Evolutionary conservation across 2,797 vertebrate species (phyloP), one percentile per base, ranked within the genome.

Genomic region (Chelonia mydas): DNA sequence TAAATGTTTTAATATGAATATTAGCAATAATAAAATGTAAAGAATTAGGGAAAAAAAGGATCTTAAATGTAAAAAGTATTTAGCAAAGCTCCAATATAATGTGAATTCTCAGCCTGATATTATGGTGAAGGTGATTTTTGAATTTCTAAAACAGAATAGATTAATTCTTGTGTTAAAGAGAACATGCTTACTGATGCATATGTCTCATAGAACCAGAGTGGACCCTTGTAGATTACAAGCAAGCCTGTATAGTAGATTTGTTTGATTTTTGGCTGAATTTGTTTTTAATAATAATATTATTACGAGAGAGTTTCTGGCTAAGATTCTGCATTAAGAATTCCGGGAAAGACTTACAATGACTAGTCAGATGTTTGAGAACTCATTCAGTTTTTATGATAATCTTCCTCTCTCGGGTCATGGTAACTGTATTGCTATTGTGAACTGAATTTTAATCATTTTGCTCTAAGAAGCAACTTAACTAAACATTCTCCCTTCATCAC

Each of bases 1-100:
- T 76, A 82, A 84, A 92, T 21, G 50, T 54, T 88, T 89, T 85
- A 89, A 41, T 49, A 65, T 92, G 85, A 49, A 81, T 78, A 89
- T 89, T 77, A 89, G 50, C 37, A 33, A 55, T 57, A 23, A n/a
- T 37, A 77, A 86, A 55, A 77, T 41, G 65, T 31, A 65, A 77
- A 85, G 31, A 19, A 65, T 80, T 41, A 33, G 54, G 41, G 5
- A 28, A 31, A 72, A 16, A 86, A 37, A 7, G n/a, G 5, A 11
- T n/a, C n/a, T 91, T 91, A 50, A 41, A 61, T 89, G 55, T 27
- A 49, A 55, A 86, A 82, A 57, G 27, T 54, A 86, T 84, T 41
- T 49, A 57, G 31, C 83, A 86, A 81, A 77, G 47, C 68, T 82
- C 23, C 55, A 61, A 77, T 65, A 89, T 92, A 86, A 81, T 65